These are phyloP conservation scores for Proisotoma minuta DNA, from an alignment of 2,888 invertebrate genomes.

Conservation along the genomic window DNA sequence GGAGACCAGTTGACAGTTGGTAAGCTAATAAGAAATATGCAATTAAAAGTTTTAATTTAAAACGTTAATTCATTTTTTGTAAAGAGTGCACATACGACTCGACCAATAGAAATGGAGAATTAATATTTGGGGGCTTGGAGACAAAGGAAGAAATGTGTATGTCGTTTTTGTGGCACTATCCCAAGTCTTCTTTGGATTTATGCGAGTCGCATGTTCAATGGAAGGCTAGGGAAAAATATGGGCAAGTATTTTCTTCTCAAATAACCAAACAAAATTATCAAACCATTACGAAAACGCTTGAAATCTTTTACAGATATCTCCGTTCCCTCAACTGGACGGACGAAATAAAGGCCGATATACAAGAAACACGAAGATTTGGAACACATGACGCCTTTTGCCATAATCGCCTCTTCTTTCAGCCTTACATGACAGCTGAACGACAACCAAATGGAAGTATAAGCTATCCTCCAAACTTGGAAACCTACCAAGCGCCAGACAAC, in stretches of 20 bases:
- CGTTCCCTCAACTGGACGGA: background rate
- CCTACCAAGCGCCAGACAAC: too few species aligned
- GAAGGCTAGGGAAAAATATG: too few species aligned
- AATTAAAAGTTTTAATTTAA: too few species aligned
- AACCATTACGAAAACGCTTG: background rate
- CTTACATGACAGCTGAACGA: too few species aligned
- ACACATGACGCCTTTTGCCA: background rate
- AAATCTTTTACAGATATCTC: background rate
- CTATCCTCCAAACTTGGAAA: too few species aligned
- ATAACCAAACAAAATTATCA: too few species aligned
- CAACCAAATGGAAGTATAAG: too few species aligned
- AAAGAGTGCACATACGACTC: conserved; percentile 23
- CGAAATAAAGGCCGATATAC: background rate
- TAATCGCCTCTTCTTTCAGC: too few species aligned
- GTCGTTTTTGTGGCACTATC: background rate
- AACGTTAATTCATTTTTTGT: conserved; percentile 40
- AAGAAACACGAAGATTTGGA: background rate
- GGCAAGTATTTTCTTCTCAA: too few species aligned
- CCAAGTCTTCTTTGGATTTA: background rate
- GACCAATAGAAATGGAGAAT: background rate
- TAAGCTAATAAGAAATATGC: too few species aligned
- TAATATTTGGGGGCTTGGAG: background rate
- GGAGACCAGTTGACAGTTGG: conserved; percentile 33
- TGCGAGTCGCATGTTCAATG: too few species aligned
- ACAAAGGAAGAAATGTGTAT: conserved; percentile 3